Conservation (phyloP, 2,113 vertebrate genomes). For the Catagonus wagneri region DNA sequence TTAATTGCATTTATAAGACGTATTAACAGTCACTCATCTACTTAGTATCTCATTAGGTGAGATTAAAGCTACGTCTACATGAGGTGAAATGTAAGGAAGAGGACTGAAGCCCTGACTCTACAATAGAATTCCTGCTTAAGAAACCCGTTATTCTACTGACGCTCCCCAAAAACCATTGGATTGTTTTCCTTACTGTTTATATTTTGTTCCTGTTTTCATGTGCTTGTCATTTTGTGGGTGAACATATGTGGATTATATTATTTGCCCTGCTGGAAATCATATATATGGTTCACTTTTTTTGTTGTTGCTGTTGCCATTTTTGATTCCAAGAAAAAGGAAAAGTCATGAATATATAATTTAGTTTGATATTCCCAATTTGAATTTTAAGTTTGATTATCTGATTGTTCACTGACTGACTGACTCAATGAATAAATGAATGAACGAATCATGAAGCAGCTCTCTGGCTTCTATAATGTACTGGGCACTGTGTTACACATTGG, state of each 20-base stretch:
- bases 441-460: not conserved
- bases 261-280: not conserved
- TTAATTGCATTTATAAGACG: not conserved
- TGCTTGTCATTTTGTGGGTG: not conserved
- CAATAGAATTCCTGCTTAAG: not conserved
- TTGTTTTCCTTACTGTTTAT: not conserved
- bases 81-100: not conserved
- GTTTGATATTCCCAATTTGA: not conserved
- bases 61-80: not conserved
- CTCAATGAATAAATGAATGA: not conserved
- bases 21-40: not conserved
- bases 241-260: not conserved
- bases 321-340: not conserved
- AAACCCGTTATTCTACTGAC: not conserved
- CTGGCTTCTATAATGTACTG: not conserved
- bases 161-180: not conserved
- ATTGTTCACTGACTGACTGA: not conserved
- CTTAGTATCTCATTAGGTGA: not conserved
- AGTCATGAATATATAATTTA: constrained; percentile 16
- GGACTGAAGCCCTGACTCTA: not conserved
- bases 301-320: not conserved
- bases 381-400: not conserved
- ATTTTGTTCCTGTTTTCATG: not conserved
- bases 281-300: constrained; percentile 13
- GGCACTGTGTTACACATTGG: not conserved